Percentiles rank a stretch among this genome's conserved stretches.
Conservation (phyloP, 2,113 vertebrate genomes). For the Callocephalon fimbriatum region DNA sequence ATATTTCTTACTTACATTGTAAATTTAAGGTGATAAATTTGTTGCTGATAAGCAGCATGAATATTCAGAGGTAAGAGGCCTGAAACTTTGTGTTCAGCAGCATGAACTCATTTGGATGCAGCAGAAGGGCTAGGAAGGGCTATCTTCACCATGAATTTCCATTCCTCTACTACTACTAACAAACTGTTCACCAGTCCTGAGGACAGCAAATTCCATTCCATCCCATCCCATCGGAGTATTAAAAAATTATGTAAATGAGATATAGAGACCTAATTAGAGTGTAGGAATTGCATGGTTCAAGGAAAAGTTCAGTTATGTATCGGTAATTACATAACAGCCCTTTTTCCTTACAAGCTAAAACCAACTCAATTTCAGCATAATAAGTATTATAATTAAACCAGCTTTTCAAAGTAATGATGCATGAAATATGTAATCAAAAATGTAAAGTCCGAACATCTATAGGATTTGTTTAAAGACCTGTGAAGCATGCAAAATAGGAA, state of each 20-base stretch:
- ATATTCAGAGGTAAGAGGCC: not conserved
- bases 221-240: not conserved
- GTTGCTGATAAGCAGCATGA: not conserved
- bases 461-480: constrained; percentile 3
- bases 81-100: not conserved
- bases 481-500: not conserved
- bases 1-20: not conserved
- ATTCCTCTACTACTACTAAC: not conserved
- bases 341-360: constrained; percentile 40
- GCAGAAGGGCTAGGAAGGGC: not conserved
- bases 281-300: constrained; percentile 10
- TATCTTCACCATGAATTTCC: not conserved
- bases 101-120: not conserved
- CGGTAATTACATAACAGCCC: constrained; percentile 15
- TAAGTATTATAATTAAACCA: constrained; percentile 48
- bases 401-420: constrained; percentile 38
- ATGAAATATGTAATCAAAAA: constrained; percentile 21
- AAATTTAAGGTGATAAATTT: not conserved
- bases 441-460: not conserved
- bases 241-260: constrained; percentile 39
- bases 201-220: constrained; percentile 9
- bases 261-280: constrained; percentile 18
- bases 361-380: constrained; percentile 32
- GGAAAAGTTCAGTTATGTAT: constrained; percentile 30
- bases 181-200: not conserved